phyloP scores from a whole-genome alignment of 30 jellyfish, hydroid and myxozoan genomes.

The Cassiopea xamachana region DNA sequence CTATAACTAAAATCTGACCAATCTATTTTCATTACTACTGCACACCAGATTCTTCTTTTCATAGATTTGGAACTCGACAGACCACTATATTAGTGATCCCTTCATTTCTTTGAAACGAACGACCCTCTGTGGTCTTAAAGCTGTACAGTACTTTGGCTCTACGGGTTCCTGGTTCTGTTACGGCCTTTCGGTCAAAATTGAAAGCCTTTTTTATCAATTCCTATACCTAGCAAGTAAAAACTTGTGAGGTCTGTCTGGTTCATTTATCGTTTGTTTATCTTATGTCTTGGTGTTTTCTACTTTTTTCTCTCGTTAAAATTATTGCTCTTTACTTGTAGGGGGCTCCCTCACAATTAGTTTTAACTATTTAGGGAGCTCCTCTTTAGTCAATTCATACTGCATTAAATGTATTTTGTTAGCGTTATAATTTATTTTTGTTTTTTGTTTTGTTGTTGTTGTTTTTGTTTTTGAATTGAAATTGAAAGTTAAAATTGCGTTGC shows the following conservation, averaged over 20 bases:
- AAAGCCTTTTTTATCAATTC: slow-evolving; percentile 22
- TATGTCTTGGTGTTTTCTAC: neutral
- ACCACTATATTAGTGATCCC: no score
- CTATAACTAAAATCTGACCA: neutral
- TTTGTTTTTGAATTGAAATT: no score
- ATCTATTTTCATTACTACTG: neutral
- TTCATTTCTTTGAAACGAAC: no score
- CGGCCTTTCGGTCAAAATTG: slow-evolving; percentile 28
- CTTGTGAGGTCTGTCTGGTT: slow-evolving; percentile 35
- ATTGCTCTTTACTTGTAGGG: slow-evolving; percentile 23
- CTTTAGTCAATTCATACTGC: slow-evolving; percentile 35
- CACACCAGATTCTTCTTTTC: neutral
- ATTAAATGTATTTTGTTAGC: slow-evolving; percentile 21
- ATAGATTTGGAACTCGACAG: slow-evolving; percentile 15
- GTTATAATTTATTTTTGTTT: no score
- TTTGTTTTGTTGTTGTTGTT: no score
- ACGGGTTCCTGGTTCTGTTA: slow-evolving; percentile 41
- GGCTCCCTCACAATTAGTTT: slow-evolving; percentile 62
- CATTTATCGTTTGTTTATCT: neutral
- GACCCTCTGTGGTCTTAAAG: neutral
- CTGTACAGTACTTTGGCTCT: slow-evolving; percentile 11
- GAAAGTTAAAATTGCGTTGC: no score
- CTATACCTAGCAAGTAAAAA: slow-evolving; percentile 12
- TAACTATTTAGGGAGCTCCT: slow-evolving; percentile 31
- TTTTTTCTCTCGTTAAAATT: neutral